A percentile compares a stretch with the other conserved stretches of the same genome.
These are phyloP conservation scores for Probosciger aterrimus DNA, from an alignment of 2,113 vertebrate genomes.

Conservation along the genomic window DNA sequence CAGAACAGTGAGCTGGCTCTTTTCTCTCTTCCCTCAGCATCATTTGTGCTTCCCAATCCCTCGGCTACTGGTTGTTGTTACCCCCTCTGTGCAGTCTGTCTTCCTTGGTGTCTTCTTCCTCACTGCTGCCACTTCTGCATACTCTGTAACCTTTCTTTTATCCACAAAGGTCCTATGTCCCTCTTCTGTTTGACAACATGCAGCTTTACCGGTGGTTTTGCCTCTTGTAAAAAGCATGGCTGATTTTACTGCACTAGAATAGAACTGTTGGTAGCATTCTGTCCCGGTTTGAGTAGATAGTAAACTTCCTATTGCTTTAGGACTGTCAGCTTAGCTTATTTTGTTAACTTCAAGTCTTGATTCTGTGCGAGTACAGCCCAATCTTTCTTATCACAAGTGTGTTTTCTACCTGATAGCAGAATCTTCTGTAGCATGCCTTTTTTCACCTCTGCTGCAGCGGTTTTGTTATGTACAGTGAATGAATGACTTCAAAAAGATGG, in stretches of 20 bases:
- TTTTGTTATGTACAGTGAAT: not conserved
- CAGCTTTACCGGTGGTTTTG: fast-evolving
- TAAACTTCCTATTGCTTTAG: not conserved
- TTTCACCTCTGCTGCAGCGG: not conserved
- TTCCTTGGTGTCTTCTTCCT: not conserved
- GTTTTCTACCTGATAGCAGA: not conserved
- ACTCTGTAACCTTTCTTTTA: not conserved
- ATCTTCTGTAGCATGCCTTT: not conserved
- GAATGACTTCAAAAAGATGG: not conserved
- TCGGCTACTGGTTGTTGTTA: not conserved
- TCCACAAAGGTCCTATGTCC: fast-evolving
- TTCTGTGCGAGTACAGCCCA: not conserved
- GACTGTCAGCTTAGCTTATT: not conserved
- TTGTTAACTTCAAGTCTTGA: not conserved
- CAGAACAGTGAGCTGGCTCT: not conserved
- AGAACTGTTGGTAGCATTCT: not conserved
- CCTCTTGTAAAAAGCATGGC: not conserved
- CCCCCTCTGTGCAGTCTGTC: not conserved
- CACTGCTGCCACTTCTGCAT: not conserved
- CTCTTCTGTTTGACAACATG: fast-evolving
- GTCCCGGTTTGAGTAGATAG: not conserved
- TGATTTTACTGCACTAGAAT: not conserved
- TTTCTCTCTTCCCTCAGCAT: not conserved
- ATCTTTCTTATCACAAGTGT: not conserved
- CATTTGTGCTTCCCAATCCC: not conserved